These are phyloP conservation scores for Meteorus colon DNA, from an alignment of 2,888 invertebrate species.

Conservation along the genomic window DNA sequence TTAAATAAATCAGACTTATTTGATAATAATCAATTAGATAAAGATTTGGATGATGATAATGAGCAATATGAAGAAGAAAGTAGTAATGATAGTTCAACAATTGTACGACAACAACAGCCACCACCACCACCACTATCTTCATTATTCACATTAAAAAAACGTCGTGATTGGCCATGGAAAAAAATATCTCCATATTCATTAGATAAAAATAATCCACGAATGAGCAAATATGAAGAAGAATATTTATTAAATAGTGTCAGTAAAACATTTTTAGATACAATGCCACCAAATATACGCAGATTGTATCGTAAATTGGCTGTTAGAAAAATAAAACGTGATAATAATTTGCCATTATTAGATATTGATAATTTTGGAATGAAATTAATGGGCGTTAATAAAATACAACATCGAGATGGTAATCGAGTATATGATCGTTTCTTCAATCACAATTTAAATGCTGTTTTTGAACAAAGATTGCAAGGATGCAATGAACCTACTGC, in stretches of 20 bases:
- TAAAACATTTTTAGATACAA: constrained; percentile 59
- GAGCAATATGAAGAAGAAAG: constrained; percentile 59
- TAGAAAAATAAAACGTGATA: constrained; percentile 76
- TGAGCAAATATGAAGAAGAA: constrained; percentile 75
- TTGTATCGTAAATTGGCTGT: constrained; percentile 78
- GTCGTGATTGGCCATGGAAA: constrained; percentile 74
- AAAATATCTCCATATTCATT: constrained; percentile 47
- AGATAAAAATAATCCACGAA: constrained; percentile 58
- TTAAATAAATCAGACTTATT: constrained; percentile 42
- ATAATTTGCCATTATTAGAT: constrained; percentile 76
- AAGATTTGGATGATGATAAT: constrained; percentile 65
- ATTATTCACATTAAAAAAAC: constrained; percentile 68
- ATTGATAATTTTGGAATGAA: constrained; percentile 72
- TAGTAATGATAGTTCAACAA: constrained; percentile 52
- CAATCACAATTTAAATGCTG: constrained; percentile 55
- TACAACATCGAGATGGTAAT: constrained; percentile 45
- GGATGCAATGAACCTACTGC: constrained; percentile 75
- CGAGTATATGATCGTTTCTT: constrained; percentile 67
- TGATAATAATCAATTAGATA: constrained; percentile 58
- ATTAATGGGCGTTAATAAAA: constrained; percentile 1
- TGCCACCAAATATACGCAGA: constrained; percentile 70
- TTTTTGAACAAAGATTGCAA: constrained; percentile 73
- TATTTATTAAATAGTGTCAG: constrained; percentile 70
- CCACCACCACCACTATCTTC: constrained; percentile 58
- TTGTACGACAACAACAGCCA: neutral